phyloP scores from a whole-genome alignment of 1,140 invertebrate genomes.

The Solenopsis fugax region DNA sequence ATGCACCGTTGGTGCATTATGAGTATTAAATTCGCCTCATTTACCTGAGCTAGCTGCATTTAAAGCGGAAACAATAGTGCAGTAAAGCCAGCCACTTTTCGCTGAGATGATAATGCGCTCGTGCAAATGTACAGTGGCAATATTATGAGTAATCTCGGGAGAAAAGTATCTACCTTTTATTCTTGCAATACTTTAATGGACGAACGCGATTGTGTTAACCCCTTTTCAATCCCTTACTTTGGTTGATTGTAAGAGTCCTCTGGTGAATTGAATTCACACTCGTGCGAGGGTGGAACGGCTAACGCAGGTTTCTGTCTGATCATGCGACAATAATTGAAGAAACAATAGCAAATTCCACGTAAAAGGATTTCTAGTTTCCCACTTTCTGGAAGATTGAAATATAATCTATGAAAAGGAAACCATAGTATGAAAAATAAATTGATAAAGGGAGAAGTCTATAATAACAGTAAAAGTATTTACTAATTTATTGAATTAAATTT shows the following conservation, averaged over 20 bases:
- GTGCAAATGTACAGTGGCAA: neutral
- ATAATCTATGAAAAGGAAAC: neutral
- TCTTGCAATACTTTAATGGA: neutral
- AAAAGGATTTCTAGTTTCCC: neutral
- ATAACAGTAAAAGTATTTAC: neutral
- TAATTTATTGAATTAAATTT: neutral
- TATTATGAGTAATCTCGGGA: neutral
- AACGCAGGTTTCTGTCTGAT: constrained; percentile 67
- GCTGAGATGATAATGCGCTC: neutral
- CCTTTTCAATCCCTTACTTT: neutral
- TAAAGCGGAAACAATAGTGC: constrained; percentile 25
- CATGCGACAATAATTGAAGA: constrained; percentile 44
- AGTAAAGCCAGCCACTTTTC: constrained; percentile 12
- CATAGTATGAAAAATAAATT: neutral
- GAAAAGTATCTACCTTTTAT: neutral
- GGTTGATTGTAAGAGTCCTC: constrained; percentile 65
- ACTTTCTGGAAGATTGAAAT: neutral
- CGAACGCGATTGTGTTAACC: neutral
- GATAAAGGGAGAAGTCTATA: neutral
- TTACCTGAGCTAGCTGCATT: constrained; percentile 4
- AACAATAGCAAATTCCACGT: neutral
- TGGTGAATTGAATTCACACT: constrained; percentile 43
- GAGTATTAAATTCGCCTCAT: constrained; percentile 14
- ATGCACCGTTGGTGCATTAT: constrained; percentile 12
- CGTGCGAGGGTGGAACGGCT: constrained; percentile 9